phyloP scores from a whole-genome alignment of 2,797 vertebrate species.

The Betta splendens region DNA sequence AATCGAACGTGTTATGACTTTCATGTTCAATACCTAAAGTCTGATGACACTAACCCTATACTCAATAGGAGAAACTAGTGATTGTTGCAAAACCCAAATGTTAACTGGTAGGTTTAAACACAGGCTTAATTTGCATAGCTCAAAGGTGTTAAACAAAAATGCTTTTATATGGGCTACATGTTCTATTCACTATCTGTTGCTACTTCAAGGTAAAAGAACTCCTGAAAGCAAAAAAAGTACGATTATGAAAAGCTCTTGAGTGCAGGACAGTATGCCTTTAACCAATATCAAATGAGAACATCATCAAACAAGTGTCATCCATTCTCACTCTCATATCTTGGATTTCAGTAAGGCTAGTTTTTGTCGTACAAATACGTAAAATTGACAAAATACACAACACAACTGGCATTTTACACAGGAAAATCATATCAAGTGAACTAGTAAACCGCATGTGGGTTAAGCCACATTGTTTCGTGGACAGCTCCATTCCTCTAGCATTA shows the following conservation, averaged over 20 bases:
- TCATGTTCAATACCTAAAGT: conserved; percentile 58
- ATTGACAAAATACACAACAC: conserved; percentile 54
- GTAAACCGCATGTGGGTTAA: conserved; percentile 58
- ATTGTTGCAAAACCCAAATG: conserved; percentile 48
- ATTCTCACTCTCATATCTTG: conserved; percentile 82
- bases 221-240: conserved; percentile 56
- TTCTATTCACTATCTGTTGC: conserved; percentile 61
- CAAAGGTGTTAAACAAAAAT: conserved; percentile 68
- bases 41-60: conserved; percentile 37
- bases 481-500: conserved; percentile 63
- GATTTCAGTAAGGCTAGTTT: conserved; percentile 68
- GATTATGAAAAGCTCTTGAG: conserved; percentile 46
- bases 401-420: conserved; percentile 46
- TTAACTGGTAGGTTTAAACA: conserved; percentile 58
- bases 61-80: conserved; percentile 45
- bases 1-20: conserved; percentile 55
- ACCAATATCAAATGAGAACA: conserved; percentile 83
- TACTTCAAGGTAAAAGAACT: conserved; percentile 54
- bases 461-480: conserved; percentile 58
- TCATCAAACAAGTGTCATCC: conserved; percentile 76
- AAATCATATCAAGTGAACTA: conserved; percentile 48
- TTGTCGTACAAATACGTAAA: conserved; percentile 52
- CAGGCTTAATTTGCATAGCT: conserved; percentile 84
- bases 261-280: conserved; percentile 57
- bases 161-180: conserved; percentile 72